These are phyloP conservation scores for Cyanoramphus novaezelandiae DNA, from an alignment of 2,113 vertebrate species.

Conservation along the genomic window DNA sequence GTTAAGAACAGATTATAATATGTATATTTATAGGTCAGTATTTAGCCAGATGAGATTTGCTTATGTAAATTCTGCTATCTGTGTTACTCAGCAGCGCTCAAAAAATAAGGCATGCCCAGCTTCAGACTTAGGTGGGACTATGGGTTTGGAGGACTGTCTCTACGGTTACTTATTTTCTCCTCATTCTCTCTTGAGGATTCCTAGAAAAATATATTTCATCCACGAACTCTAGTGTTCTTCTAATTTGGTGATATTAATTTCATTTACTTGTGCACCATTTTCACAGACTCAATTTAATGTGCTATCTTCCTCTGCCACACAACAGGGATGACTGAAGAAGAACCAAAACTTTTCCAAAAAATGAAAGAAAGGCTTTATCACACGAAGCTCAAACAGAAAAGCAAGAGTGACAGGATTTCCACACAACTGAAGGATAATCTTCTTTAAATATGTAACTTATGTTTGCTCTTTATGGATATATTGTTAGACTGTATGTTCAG, in stretches of 20 bases:
- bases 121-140: neutral
- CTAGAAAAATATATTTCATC: neutral
- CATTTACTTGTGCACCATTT: neutral
- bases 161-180: neutral
- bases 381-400: conserved; percentile 57
- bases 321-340: neutral
- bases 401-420: conserved; percentile 66
- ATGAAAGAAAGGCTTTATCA: neutral
- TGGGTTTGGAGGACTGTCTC: neutral
- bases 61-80: conserved; percentile 10
- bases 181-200: neutral
- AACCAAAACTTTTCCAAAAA: conserved; percentile 8
- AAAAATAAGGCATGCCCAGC: neutral
- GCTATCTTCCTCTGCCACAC: neutral
- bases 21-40: neutral
- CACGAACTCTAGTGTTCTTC: neutral
- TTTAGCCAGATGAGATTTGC: conserved; percentile 2
- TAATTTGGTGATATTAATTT: neutral
- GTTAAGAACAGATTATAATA: neutral
- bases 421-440: conserved; percentile 53
- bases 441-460: conserved; percentile 65
- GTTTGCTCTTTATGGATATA: conserved; percentile 60
- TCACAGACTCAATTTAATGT: neutral
- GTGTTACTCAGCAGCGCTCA: neutral
- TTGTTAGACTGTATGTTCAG: conserved; percentile 46